Percentiles rank a stretch among this genome's conserved stretches.
Conservation (phyloP, 2,113 vertebrate species). For the Abramis brama region DNA sequence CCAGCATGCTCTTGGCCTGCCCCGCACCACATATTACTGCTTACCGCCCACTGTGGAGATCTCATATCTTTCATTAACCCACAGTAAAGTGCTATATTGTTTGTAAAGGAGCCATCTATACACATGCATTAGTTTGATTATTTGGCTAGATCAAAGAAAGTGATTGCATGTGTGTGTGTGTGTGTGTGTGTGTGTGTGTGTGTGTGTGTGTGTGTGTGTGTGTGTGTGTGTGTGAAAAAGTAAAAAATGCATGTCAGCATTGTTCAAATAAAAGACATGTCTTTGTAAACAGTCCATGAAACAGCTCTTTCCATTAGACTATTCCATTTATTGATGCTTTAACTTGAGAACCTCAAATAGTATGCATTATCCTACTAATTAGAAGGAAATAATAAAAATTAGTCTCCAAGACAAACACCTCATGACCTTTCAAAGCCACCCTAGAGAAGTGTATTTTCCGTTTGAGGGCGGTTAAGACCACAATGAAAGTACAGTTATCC, state of each 20-base stretch:
- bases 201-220: not conserved
- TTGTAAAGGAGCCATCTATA: constrained; percentile 2
- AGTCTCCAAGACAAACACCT: constrained; percentile 41
- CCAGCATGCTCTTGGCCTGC: constrained; percentile 44
- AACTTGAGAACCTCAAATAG: constrained; percentile 35
- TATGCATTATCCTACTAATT: constrained; percentile 37
- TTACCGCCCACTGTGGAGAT: not conserved
- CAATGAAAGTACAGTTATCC: not conserved
- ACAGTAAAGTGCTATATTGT: constrained; percentile 12
- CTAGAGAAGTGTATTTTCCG: constrained; percentile 25
- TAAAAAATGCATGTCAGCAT: not conserved
- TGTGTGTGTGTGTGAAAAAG: too few species aligned
- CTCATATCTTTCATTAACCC: constrained; percentile 24
- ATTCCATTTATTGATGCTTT: not conserved
- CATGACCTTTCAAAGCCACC: constrained; percentile 39
- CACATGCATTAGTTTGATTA: not conserved
- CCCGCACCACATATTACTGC: not conserved
- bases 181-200: too few species aligned
- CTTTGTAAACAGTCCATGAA: constrained; percentile 11
- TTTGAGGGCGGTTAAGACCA: constrained; percentile 27
- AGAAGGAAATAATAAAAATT: constrained; percentile 45
- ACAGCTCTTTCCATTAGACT: constrained; percentile 27
- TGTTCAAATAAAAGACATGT: not conserved
- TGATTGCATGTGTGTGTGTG: not conserved
- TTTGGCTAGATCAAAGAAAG: not conserved